Evolutionary conservation across 2,113 vertebrate genomes (phyloP), one percentile per base, ranked within the genome.

Genomic region (Thunnus maccoyii): DNA sequence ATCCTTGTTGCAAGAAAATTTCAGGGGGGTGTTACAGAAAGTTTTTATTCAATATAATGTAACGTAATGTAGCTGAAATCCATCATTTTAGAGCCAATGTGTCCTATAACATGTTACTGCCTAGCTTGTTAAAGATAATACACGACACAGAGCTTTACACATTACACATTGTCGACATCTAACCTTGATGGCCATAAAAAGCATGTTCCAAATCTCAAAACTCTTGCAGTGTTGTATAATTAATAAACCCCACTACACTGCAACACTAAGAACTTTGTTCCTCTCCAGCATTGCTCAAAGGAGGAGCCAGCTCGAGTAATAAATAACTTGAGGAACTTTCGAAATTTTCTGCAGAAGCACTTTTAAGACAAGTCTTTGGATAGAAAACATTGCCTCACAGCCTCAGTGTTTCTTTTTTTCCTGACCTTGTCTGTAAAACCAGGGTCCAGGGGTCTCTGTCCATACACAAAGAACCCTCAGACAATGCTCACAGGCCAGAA

Each of bases 391-490:
- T 48, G 7, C 32, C 32, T 55, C 14, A 55, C 18, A 70, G 18
- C 76, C 17, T 13, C 46, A 18, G 20, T 52, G 52, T 68, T 75
- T 78, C 72, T 74, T 50, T 50, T 1, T 66, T 80, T 4, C 32
- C 64, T 66, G 83, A 90, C 77, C 83, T 64, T 65, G 44, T 86
- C 68, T 27, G 57, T 30, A 65, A 82, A 78, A 62, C 36, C 36
- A 41, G 36, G 36, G 36, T 20, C 71, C 66, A 65, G 58, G 46
- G 87, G 80, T 84, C 79, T 89, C 72, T 36, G 78, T 64, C 22
- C 52, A 36, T 36, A 64, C 57, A 86, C 88, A 89, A 87, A 85
- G 82, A 70, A 65, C 57, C 60, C 41, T 76, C 41, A 32, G 20
- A 81, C 86, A 85, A 74, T 69, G 64, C 48, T 80, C 18, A 0